Base-by-base conservation (phyloP, 2,888 invertebrate species). In the Dilophus febrilis region DNA sequence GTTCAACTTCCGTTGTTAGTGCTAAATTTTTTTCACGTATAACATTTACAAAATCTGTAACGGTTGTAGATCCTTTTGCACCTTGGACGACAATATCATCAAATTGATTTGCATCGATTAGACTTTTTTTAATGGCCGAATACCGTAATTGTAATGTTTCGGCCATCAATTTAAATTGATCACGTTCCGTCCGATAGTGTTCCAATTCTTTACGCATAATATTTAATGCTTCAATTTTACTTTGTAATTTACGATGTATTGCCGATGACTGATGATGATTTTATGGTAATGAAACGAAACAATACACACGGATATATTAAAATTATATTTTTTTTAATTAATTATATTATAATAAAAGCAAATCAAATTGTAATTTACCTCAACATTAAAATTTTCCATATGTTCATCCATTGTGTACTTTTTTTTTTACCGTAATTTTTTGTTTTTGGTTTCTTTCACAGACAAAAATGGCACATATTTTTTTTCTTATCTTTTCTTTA, bases 201-300 rank as follows among this genome's bases (percentile, higher is more conserved):
- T 83, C 81, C 42, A 87, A 58, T 53, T 86, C 84, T 50, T 73
- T 71, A 45, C 74, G 78, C 55, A 87, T 66, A 44, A 85, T 80
- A n/a, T 76, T 64, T 29, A 88, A 57, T 3, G 86, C 86, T 59
- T 86, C 85, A 38, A 79, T 69, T 59, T 88, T 87, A 52, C 84
- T 79, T 52, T 82, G 77, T 19, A 86, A 61, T 58, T 84, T 85
- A 45, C 78, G 71, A 31, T 31, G 40, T n/a, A 33, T 14, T 13
- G 33, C 33, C 8, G 33, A 33, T 3, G 33, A 33, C 33, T 33
- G 33, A 4, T 11, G 7, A 10, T n/a, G 4, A 7, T 22, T 22
- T 22, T n/a, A n/a, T n/a, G n/a, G n/a, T n/a, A n/a, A n/a, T n/a
- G n/a, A n/a, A n/a, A n/a, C n/a, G n/a, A n/a, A n/a, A n/a, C n/a